These are phyloP conservation scores for Petrolisthes cinctipes DNA, from an alignment of 2,888 invertebrate genomes.

Conservation along the genomic window DNA sequence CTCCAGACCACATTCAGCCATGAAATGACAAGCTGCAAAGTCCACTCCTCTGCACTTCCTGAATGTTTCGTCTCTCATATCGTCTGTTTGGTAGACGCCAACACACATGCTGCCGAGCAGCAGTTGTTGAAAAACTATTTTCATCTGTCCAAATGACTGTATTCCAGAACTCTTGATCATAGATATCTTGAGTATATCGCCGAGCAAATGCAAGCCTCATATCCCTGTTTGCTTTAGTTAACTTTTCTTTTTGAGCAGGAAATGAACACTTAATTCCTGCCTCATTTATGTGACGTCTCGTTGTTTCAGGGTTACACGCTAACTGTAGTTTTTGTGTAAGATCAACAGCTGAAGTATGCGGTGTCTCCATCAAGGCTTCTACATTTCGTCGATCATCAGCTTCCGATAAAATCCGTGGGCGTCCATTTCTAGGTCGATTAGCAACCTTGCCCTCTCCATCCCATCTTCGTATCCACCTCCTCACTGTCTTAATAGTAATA, in stretches of 20 bases:
- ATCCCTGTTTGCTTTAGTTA: neutral
- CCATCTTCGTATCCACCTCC: conserved; percentile 4
- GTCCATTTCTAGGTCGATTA: conserved; percentile 17
- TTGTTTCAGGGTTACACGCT: conserved; percentile 4
- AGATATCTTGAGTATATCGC: conserved; percentile 13
- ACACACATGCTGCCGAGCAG: too few species aligned
- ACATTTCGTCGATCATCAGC: neutral
- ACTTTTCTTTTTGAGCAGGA: conserved; percentile 11
- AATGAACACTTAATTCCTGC: neutral
- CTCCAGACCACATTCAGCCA: conserved; percentile 20
- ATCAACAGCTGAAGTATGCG: conserved; percentile 3
- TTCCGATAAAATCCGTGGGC: conserved; percentile 5
- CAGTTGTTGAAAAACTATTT: conserved; percentile 2
- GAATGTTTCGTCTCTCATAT: neutral
- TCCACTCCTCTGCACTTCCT: conserved; percentile 19
- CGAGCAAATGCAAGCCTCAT: conserved; percentile 2
- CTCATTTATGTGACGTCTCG: conserved; percentile 17
- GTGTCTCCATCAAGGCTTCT: neutral
- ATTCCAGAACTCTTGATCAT: conserved; percentile 13
- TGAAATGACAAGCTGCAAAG: neutral
- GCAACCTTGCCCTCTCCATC: conserved; percentile 13
- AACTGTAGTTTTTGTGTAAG: neutral
- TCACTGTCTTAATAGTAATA: neutral
- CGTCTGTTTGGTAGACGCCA: too few species aligned
- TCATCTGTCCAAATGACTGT: conserved; percentile 18